Evolutionary conservation across 2,113 vertebrate species (phyloP).

Genomic region (Monarcha castaneiventris): DNA sequence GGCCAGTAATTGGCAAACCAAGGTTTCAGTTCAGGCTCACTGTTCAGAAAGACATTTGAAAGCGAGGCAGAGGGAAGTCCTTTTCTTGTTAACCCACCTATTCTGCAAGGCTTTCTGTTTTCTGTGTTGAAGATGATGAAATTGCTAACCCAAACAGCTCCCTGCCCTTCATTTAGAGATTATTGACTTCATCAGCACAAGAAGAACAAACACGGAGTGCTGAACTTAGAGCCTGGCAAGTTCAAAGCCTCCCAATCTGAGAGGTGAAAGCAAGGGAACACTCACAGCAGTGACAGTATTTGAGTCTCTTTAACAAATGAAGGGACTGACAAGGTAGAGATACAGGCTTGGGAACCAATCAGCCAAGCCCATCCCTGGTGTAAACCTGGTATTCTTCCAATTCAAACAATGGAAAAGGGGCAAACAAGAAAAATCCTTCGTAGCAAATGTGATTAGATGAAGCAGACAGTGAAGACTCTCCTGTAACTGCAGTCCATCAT

Average conservation of each 20-base stretch:
- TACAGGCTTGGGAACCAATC: not conserved
- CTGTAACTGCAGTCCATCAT: conserved; percentile 31
- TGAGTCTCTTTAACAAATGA: not conserved
- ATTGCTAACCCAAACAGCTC: conserved; percentile 4
- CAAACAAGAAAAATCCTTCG: conserved; percentile 11
- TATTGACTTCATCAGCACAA: conserved; percentile 31
- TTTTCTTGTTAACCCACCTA: not conserved
- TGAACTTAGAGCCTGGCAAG: not conserved
- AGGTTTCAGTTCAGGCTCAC: not conserved
- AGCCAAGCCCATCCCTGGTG: not conserved
- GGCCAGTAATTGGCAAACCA: not conserved
- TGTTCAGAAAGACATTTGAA: not conserved
- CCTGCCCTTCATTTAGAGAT: conserved; percentile 50
- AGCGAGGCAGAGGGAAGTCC: not conserved
- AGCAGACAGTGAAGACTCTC: not conserved
- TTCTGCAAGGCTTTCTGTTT: not conserved
- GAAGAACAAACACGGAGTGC: not conserved
- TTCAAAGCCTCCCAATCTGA: not conserved
- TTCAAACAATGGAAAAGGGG: not conserved
- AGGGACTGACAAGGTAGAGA: not conserved
- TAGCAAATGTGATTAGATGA: conserved; percentile 42
- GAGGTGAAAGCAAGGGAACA: not conserved
- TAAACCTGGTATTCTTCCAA: not conserved
- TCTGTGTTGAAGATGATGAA: conserved; percentile 13
- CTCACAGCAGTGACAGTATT: not conserved